phyloP scores from a whole-genome alignment of 2,888 invertebrate species.

The Dichetophora obliterata region DNA sequence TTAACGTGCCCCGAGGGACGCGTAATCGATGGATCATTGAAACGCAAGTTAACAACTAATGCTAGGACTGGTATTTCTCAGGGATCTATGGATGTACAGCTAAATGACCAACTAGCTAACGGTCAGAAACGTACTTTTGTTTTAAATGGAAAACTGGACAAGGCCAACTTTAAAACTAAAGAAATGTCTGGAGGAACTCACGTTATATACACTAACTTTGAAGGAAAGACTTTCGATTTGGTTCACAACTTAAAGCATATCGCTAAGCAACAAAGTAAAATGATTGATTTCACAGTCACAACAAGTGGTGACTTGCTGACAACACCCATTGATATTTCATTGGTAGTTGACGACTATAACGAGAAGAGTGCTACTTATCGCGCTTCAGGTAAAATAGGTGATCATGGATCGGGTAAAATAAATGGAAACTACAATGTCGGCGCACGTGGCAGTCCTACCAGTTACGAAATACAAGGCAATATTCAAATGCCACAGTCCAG shows the following conservation, averaged over 20 bases:
- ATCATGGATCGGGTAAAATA: constrained; percentile 66
- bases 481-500: constrained; percentile 74
- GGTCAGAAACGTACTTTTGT: constrained; percentile 66
- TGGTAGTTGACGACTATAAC: constrained; percentile 61
- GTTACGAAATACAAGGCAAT: constrained; percentile 71
- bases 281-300: constrained; percentile 50
- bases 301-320: constrained; percentile 62
- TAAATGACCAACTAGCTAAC: constrained; percentile 65
- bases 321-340: constrained; percentile 60
- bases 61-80: constrained; percentile 69
- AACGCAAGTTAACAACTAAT: constrained; percentile 67
- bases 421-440: constrained; percentile 69
- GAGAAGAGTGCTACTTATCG: constrained; percentile 65
- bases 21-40: constrained; percentile 66
- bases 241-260: constrained; percentile 67
- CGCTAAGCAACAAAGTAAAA: constrained; percentile 60
- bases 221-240: constrained; percentile 70
- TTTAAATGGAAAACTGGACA: constrained; percentile 64
- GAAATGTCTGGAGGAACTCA: constrained; percentile 68
- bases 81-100: constrained; percentile 70
- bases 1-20: constrained; percentile 57
- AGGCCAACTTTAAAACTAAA: constrained; percentile 68
- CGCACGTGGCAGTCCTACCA: constrained; percentile 65
- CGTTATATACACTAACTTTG: constrained; percentile 69
- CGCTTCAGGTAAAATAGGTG: constrained; percentile 71